Percentiles rank a stretch among this genome's conserved stretches.
phyloP scores from a whole-genome alignment of 2,797 vertebrate genomes.

The Columba guinea region DNA sequence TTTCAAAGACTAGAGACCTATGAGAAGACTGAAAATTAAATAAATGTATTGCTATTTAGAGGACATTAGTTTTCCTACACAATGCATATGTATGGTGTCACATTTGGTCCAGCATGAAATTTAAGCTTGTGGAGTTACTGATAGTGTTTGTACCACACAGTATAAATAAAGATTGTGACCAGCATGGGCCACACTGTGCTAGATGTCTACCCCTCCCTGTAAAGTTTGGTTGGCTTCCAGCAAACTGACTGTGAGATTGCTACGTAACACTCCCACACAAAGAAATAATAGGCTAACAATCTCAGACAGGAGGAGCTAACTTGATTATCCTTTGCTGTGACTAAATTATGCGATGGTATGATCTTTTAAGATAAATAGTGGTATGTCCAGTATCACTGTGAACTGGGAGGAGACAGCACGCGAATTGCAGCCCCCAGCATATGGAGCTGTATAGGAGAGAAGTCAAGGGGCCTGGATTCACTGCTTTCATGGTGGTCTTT shows the following conservation, averaged over 20 bases:
- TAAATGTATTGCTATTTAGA: background rate
- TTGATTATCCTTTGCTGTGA: background rate
- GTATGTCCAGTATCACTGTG: background rate
- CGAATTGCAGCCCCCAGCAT: background rate
- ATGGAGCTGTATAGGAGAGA: background rate
- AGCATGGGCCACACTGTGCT: background rate
- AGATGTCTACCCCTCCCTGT: background rate
- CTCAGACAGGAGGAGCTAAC: background rate
- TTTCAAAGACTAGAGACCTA: background rate
- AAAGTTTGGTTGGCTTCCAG: background rate
- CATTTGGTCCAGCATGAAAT: background rate
- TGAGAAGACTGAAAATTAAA: background rate
- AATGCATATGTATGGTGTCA: background rate
- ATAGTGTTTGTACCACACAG: background rate
- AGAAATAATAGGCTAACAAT: constrained; percentile 9
- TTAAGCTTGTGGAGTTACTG: background rate
- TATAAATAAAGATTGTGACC: background rate
- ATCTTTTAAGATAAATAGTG: background rate
- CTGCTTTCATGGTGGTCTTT: background rate
- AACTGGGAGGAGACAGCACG: background rate
- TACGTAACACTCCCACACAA: background rate
- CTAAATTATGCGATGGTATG: background rate
- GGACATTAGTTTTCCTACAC: background rate
- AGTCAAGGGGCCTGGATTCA: background rate
- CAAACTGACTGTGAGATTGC: background rate